Conservation (phyloP, 2,888 invertebrate genomes). For the Isoperla grammatica region DNA sequence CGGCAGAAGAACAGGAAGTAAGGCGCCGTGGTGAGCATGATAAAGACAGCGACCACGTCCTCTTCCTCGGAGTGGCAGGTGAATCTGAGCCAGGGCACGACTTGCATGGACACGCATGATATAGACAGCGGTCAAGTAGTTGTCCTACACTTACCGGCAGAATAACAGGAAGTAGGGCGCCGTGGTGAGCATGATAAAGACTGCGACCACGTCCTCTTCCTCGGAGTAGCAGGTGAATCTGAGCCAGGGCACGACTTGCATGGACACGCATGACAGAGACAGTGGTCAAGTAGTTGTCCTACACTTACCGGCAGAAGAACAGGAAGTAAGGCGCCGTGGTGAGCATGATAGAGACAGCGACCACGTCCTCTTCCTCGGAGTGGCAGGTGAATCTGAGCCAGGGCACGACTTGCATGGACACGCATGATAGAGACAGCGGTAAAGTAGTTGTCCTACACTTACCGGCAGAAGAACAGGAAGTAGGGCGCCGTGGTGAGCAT, state of each 20-base stretch:
- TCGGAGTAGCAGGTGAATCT: not conserved
- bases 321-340: no score
- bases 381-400: not conserved
- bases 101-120: no score
- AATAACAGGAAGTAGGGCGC: no score
- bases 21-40: slow-evolving; percentile 94
- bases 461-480: slow-evolving; percentile 91
- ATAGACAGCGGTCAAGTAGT: no score
- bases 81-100: not conserved
- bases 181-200: slow-evolving; percentile 91
- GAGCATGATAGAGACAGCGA: slow-evolving; percentile 88
- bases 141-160: no score
- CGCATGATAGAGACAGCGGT: no score
- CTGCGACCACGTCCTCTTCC: slow-evolving; percentile 63
- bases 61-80: not conserved
- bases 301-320: no score
- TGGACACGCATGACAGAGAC: no score
- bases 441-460: no score
- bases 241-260: not conserved
- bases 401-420: no score
- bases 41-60: slow-evolving; percentile 79
- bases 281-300: no score
- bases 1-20: no score
- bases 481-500: slow-evolving; percentile 94
- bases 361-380: slow-evolving; percentile 49